Conservation (phyloP, 2,888 invertebrate species). For the Nomada flava region DNA sequence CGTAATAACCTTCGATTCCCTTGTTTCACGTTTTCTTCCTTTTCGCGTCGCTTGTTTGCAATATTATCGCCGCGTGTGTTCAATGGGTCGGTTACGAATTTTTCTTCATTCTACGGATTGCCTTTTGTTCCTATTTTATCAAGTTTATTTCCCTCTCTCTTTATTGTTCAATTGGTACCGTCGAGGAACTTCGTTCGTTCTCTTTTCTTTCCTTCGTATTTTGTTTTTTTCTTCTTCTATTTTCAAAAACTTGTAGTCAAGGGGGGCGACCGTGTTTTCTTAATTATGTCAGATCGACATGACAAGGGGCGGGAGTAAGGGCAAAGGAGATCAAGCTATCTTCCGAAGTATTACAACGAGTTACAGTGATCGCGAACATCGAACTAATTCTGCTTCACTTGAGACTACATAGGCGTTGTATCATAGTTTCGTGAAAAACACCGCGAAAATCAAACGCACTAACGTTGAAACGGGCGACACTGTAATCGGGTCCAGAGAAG, state of each 20-base stretch:
- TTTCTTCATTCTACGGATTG: constrained; percentile 22
- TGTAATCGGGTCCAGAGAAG: background rate
- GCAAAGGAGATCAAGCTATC: constrained; percentile 64
- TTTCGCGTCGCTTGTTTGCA: constrained; percentile 40
- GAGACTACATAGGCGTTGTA: constrained; percentile 50
- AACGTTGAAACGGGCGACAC: constrained; percentile 24
- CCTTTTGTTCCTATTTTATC: background rate
- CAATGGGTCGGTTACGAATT: constrained; percentile 58
- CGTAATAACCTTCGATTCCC: constrained; percentile 65
- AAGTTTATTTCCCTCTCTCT: background rate
- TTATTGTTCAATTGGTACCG: background rate
- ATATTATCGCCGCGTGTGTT: constrained; percentile 54
- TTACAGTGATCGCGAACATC: constrained; percentile 42
- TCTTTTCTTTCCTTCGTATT: constrained; percentile 41
- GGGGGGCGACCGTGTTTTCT: constrained; percentile 73
- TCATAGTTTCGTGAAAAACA: constrained; percentile 17
- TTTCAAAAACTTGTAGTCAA: constrained; percentile 83
- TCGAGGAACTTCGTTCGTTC: constrained; percentile 34
- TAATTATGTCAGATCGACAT: constrained; percentile 59
- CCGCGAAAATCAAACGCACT: constrained; percentile 36
- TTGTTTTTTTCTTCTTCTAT: background rate
- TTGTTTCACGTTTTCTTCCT: constrained; percentile 33
- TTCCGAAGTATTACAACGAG: constrained; percentile 44
- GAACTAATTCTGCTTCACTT: constrained; percentile 35
- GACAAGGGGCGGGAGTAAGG: constrained; percentile 46